Evolutionary conservation across 2,888 invertebrate species (phyloP).

Genomic region (Drosophila neoperkinsi): DNA sequence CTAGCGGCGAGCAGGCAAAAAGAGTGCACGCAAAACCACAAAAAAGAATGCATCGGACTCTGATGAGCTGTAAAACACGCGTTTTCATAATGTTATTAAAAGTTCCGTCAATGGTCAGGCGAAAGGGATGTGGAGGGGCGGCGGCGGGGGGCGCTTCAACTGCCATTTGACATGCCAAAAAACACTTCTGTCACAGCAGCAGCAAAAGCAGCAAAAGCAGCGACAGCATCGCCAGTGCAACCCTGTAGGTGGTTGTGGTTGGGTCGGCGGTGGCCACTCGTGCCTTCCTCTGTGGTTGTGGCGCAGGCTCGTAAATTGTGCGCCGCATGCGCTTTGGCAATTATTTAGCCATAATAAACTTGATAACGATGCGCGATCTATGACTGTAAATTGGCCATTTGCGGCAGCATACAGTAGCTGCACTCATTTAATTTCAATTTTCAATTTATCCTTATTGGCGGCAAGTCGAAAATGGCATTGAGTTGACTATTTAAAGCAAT

Average conservation of each 20-base stretch:
- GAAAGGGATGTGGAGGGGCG: slow-evolving; percentile 11
- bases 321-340: slow-evolving; percentile 66
- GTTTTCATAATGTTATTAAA: slow-evolving; percentile 79
- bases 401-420: slow-evolving; percentile 55
- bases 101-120: slow-evolving; percentile 25
- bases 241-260: slow-evolving; percentile 25
- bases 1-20: slow-evolving; percentile 24
- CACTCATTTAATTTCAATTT: slow-evolving; percentile 45
- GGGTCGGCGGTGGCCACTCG: slow-evolving; percentile 51
- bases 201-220: slow-evolving; percentile 41
- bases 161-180: slow-evolving; percentile 80
- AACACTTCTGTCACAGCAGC: slow-evolving; percentile 79
- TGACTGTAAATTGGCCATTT: slow-evolving; percentile 30
- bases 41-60: slow-evolving; percentile 58
- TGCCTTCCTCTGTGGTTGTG: slow-evolving; percentile 34
- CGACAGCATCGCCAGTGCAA: slow-evolving; percentile 25
- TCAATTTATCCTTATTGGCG: slow-evolving; percentile 23
- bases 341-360: slow-evolving; percentile 66
- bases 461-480: not conserved
- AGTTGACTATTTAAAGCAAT: not conserved
- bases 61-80: slow-evolving; percentile 81
- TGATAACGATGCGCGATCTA: slow-evolving; percentile 55
- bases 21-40: slow-evolving; percentile 62
- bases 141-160: slow-evolving; percentile 47
- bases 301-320: slow-evolving; percentile 61